Conservation (phyloP, 37 sponge, comb jelly and placozoan species). For the Cliona cf. orientalis region DNA sequence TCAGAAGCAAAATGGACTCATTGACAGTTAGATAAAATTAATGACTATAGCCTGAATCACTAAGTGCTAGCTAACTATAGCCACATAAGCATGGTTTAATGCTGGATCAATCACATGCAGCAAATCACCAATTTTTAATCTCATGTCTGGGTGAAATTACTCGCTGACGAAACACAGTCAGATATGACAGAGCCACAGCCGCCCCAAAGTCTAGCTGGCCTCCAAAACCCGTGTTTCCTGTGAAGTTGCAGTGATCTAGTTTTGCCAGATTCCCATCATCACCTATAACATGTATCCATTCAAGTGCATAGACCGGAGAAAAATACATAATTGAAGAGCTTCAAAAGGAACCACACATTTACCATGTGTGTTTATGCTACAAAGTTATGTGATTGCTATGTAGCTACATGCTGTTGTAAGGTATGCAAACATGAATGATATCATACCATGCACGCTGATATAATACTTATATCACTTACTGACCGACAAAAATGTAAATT, state of each 20-base stretch:
- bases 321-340: not conserved
- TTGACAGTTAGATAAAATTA: too few species aligned
- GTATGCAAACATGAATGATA: not conserved
- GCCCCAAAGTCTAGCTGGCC: conserved; percentile 27
- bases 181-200: conserved; percentile 9
- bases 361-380: too few species aligned
- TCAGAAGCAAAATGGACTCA: too few species aligned
- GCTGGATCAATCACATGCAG: too few species aligned
- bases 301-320: too few species aligned
- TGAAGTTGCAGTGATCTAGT: conserved; percentile 33
- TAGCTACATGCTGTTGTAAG: too few species aligned
- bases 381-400: too few species aligned
- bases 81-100: too few species aligned
- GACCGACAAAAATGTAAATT: conserved; percentile 9
- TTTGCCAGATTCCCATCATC: conserved; percentile 13
- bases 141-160: conserved; percentile 20
- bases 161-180: not conserved
- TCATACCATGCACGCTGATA: not conserved
- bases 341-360: too few species aligned
- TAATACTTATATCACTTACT: not conserved
- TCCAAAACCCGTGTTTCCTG: conserved; percentile 24
- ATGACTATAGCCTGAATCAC: too few species aligned
- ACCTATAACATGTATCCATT: not conserved
- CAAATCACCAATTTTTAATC: conserved; percentile 35
- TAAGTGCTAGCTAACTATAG: too few species aligned